Evolutionary conservation across 2,113 vertebrate genomes (phyloP), one percentile per base, ranked within the genome.

Genomic region (Balaeniceps rex): DNA sequence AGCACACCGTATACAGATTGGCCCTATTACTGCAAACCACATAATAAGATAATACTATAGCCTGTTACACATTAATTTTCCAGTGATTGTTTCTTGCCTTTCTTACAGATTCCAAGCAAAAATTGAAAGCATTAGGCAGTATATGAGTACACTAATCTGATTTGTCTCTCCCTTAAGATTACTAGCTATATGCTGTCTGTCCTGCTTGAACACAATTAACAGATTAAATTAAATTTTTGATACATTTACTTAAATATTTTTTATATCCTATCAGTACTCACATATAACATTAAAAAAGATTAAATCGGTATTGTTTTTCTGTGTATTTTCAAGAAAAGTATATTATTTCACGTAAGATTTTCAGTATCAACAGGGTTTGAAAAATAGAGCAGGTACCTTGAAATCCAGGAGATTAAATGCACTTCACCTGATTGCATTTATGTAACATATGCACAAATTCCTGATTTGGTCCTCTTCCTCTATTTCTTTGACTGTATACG

Each of bases 341-440:
- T 86, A 38, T 90, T 29, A 63, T 92, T 95, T 94, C 76, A 91
- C 80, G 38, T 87, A 94, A 58, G 24, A 61, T 86, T 90, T 86
- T 80, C 34, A 74, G 3, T 83, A 46, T 29, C 65, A 80, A 36
- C 49, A 90, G 78, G 68, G 65, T 93, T 44, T 69, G 76, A 77
- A 97, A 95, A 93, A 74, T 49, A 83, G 63, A 83, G 46, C 86
- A 77, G 83, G 64, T 92, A n/a, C 90, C 63, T 83, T 94, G 88
- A 90, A 94, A 95, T 87, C 60, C 80, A 58, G 61, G 42, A 24
- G 60, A 87, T 96, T 87, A 88, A 90, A 72, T 24, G 83, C 80
- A 83, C 80, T 96, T 91, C 55, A 88, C 77, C 88, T 91, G 83
- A 95, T 92, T 97, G 51, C 46, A 34, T 94, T 96, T 96, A 83